These are phyloP conservation scores for Digitonthophagus gazella DNA, from an alignment of 2,888 invertebrate species.

Conservation along the genomic window DNA sequence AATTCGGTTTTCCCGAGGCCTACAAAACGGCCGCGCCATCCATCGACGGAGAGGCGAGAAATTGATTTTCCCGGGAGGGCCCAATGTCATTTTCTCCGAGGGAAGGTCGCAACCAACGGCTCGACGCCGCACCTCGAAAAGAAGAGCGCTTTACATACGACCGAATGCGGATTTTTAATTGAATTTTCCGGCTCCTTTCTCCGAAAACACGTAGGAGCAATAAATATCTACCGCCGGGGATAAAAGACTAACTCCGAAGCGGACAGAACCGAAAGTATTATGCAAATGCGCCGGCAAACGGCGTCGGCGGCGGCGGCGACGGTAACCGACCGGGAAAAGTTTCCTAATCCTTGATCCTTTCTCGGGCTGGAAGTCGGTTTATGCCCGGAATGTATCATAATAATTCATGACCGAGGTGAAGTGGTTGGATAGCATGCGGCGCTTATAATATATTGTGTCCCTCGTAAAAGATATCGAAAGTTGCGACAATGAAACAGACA, in stretches of 20 bases:
- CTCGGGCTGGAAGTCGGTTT: background rate
- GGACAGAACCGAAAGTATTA: background rate
- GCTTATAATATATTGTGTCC: background rate
- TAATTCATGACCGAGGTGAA: background rate
- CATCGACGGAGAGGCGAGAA: background rate
- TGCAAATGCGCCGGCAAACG: background rate
- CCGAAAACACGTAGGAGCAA: background rate
- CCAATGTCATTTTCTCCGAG: background rate
- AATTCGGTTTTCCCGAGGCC: background rate
- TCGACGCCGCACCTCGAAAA: no score
- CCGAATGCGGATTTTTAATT: background rate
- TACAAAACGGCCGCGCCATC: background rate
- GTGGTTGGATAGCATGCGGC: no score
- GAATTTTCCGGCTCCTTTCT: background rate
- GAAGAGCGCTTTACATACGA: background rate
- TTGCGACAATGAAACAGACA: background rate
- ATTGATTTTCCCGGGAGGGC: constrained; percentile 9
- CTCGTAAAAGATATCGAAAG: background rate
- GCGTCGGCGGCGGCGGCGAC: background rate
- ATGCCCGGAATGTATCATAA: background rate
- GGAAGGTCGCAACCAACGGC: background rate
- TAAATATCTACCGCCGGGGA: background rate
- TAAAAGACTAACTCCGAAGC: background rate
- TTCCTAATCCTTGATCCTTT: background rate
- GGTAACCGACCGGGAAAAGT: background rate